Evolutionary conservation across 2,888 invertebrate species (phyloP).

Genomic region (Melipona bicolor): DNA sequence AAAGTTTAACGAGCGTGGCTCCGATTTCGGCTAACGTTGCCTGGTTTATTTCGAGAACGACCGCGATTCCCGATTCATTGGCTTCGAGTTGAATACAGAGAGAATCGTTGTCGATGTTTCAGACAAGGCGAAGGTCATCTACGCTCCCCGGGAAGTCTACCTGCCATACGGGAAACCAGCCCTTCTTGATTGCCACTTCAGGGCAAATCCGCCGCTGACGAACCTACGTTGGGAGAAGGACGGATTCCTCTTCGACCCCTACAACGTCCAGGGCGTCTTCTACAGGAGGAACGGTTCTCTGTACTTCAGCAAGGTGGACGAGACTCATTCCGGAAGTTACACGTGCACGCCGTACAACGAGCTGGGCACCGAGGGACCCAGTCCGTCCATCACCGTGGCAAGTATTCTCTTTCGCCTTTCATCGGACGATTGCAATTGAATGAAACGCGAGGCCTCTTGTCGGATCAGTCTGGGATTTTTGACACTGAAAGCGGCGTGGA

Average conservation of each 20-base stretch:
- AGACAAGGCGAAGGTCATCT: conserved; percentile 97
- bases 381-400: conserved; percentile 91
- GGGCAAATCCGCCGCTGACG: conserved; percentile 95
- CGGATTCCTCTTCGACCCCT: conserved; percentile 95
- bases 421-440: background rate
- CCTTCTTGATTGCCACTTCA: conserved; percentile 95
- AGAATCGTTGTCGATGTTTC: conserved; percentile 71
- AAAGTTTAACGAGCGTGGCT: conserved; percentile 10
- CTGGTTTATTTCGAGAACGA: background rate
- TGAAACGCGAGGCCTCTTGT: background rate
- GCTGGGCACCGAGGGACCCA: conserved; percentile 93
- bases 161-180: conserved; percentile 93
- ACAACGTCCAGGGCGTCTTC: conserved; percentile 94
- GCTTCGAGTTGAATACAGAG: background rate
- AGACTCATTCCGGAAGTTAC: conserved; percentile 94
- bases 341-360: conserved; percentile 96
- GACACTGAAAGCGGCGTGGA: background rate
- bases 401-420: conserved; percentile 43
- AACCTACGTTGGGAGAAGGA: conserved; percentile 97
- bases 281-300: conserved; percentile 94
- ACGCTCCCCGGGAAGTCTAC: conserved; percentile 93
- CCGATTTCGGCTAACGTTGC: background rate
- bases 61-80: background rate
- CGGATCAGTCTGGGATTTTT: background rate
- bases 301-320: conserved; percentile 93